phyloP scores from a whole-genome alignment of 2,888 invertebrate genomes.

The Halictus ligatus region DNA sequence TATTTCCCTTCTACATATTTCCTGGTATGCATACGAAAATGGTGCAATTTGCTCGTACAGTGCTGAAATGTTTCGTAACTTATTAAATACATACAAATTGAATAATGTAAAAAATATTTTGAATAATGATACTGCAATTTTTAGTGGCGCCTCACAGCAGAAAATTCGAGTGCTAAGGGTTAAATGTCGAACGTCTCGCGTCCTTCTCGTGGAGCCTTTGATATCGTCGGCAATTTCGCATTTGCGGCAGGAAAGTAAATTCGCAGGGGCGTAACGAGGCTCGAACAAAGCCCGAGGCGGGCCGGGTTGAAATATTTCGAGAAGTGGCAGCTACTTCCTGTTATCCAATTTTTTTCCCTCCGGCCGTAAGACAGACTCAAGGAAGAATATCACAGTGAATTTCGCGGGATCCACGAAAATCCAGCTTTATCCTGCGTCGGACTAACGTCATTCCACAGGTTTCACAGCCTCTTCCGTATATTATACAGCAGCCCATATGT shows the following conservation, averaged over 20 bases:
- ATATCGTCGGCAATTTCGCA: neutral
- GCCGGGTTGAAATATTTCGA: neutral
- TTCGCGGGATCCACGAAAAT: slow-evolving; percentile 24
- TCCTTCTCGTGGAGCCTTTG: neutral
- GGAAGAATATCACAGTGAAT: slow-evolving; percentile 19
- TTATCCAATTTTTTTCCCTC: slow-evolving; percentile 2
- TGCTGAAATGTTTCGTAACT: no score
- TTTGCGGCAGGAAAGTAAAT: neutral
- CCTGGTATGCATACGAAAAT: no score
- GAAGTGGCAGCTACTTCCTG: neutral
- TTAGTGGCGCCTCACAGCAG: no score
- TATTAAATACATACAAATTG: no score
- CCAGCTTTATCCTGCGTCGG: slow-evolving; percentile 22
- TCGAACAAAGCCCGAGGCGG: neutral
- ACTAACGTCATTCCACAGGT: slow-evolving; percentile 14
- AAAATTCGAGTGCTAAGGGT: no score
- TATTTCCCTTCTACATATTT: no score
- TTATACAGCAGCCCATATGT: slow-evolving; percentile 27
- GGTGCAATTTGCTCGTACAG: no score
- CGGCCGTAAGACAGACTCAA: neutral
- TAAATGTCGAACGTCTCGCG: neutral
- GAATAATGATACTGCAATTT: no score
- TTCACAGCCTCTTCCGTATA: slow-evolving; percentile 9
- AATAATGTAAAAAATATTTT: no score
- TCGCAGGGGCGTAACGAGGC: neutral